Conservation (phyloP, 2,888 invertebrate genomes). For the Orchestes rusci region DNA sequence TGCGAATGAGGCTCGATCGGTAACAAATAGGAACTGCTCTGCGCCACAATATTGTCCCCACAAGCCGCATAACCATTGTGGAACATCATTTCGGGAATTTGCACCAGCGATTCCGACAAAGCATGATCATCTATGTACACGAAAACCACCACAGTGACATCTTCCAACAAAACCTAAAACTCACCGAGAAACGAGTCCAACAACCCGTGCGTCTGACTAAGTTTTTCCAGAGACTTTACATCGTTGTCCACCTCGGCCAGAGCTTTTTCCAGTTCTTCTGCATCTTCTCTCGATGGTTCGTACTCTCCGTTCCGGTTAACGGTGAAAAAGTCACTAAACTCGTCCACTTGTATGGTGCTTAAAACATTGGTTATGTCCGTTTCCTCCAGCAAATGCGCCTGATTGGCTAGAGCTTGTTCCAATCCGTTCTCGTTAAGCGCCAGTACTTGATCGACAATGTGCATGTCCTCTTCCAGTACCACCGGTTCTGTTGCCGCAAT, state of each 20-base stretch:
- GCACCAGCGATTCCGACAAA: conserved; percentile 43
- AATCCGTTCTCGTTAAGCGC: conserved; percentile 52
- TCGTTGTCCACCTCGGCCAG: conserved; percentile 71
- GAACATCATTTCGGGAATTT: conserved; percentile 47
- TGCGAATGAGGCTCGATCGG: conserved; percentile 38
- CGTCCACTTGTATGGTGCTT: conserved; percentile 71
- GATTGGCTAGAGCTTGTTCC: conserved; percentile 56
- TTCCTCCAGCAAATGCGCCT: conserved; percentile 59
- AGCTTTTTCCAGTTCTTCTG: conserved; percentile 82
- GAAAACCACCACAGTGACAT: no score
- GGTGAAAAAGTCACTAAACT: conserved; percentile 73
- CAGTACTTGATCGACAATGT: conserved; percentile 53
- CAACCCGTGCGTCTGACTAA: conserved; percentile 53
- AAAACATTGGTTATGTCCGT: conserved; percentile 70
- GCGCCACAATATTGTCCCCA: conserved; percentile 38
- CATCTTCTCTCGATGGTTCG: conserved; percentile 70
- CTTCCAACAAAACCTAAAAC: background rate
- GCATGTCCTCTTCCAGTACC: conserved; percentile 43
- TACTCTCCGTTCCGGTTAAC: conserved; percentile 65
- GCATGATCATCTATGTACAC: conserved; percentile 49
- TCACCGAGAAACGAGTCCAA: conserved; percentile 51
- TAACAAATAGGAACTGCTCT: conserved; percentile 36
- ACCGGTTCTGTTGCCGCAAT: conserved; percentile 17
- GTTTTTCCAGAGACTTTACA: conserved; percentile 62
- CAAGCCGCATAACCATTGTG: conserved; percentile 45